phyloP scores from a whole-genome alignment of 1,140 invertebrate species.

The Ips typographus region DNA sequence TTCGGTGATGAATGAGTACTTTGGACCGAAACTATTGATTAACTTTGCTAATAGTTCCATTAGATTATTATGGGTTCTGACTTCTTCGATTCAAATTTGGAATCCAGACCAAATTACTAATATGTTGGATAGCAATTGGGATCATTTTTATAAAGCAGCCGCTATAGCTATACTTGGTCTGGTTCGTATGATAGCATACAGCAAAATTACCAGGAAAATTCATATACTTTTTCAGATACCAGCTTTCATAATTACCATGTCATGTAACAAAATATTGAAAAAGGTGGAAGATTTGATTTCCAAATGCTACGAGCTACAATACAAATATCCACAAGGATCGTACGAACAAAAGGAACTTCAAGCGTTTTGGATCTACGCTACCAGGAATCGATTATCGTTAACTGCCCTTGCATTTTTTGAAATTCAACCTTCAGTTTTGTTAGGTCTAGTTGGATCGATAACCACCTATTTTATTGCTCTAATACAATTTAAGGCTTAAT shows the following conservation, averaged over 20 bases:
- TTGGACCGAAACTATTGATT: conserved; percentile 13
- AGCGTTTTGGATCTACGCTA: conserved; percentile 6
- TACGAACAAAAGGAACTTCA: conserved; percentile 17
- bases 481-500: conserved; percentile 15
- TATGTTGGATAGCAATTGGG: background rate
- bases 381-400: conserved; percentile 9
- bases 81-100: background rate
- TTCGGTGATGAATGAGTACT: conserved; percentile 6
- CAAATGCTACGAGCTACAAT: conserved; percentile 9
- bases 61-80: conserved; percentile 10
- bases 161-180: background rate
- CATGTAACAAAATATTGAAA: conserved; percentile 12
- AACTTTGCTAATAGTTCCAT: conserved; percentile 5
- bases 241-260: conserved; percentile 15
- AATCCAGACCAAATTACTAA: conserved; percentile 11
- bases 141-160: background rate
- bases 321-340: conserved; percentile 7
- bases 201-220: too few species aligned
- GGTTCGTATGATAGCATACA: background rate
- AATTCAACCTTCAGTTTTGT: conserved; percentile 6
- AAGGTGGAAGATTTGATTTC: background rate
- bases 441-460: conserved; percentile 7
- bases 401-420: conserved; percentile 18
- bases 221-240: conserved; percentile 3
- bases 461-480: conserved; percentile 26